Evolutionary conservation across 2,797 vertebrate genomes (phyloP).

Genomic region (Peromyscus nudipes): DNA sequence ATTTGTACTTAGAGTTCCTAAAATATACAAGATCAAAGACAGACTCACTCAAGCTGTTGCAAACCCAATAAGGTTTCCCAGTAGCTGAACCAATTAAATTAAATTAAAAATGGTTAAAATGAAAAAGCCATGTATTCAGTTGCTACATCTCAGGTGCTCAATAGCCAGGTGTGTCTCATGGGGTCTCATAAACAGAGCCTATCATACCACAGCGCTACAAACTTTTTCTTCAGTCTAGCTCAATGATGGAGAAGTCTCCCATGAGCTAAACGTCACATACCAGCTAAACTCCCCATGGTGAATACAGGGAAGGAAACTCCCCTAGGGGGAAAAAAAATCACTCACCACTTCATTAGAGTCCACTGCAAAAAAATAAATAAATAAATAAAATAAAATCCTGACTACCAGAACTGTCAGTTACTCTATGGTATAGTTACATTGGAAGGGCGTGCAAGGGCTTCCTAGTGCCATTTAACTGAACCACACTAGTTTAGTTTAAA

Average conservation of each 20-base stretch:
- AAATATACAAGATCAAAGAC: not conserved
- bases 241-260: not conserved
- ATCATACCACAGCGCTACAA: not conserved
- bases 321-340: not conserved
- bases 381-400: not conserved
- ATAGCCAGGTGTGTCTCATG: accelerated
- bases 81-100: constrained; percentile 33
- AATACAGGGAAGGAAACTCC: not conserved
- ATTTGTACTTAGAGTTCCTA: constrained; percentile 12
- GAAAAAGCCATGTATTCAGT: constrained; percentile 3
- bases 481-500: not conserved
- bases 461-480: not conserved
- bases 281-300: not conserved
- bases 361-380: no score
- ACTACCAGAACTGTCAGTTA: not conserved
- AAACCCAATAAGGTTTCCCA: not conserved
- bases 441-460: not conserved
- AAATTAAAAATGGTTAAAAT: not conserved
- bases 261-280: not conserved
- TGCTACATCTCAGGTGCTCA: not conserved
- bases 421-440: not conserved
- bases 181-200: no score
- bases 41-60: not conserved
- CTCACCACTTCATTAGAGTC: not conserved
- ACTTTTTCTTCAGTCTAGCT: not conserved